Evolutionary conservation across 2,888 invertebrate genomes (phyloP), one percentile per base, ranked within the genome.

Genomic region (Gisinianus flammeolus): DNA sequence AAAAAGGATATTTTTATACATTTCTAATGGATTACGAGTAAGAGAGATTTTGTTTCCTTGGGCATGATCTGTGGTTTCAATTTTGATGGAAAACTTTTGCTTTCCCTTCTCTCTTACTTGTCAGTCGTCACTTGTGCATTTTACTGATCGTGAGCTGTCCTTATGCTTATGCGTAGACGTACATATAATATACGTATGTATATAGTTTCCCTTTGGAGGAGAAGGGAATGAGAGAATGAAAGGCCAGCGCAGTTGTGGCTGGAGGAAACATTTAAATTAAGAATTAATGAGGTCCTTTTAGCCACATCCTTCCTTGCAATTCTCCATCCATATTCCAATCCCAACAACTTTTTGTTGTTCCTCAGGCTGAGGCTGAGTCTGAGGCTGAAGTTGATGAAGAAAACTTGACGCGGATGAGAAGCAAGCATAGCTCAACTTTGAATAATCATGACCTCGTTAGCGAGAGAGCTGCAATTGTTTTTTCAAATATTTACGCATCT

Each of bases 381-480:
- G 54, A 16, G 54, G 54, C 4, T 54, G 54, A 54, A 5, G n/a
- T 54, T 54, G 6, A 54, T n/a, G n/a, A 16, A 54, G 8, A 44
- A 6, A 44, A 6, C 6, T 10, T 6, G 44, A 44, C 16, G 44
- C 6, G 44, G 44, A 44, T 10, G 44, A 44, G 44, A 54, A n/a
- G n/a, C n/a, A 19, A 54, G 6, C 19, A 16, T n/a, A 54, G 2
- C 26, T 62, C 22, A 62, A 62, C 22, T 10, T 62, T 62, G n/a
- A 62, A 62, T 62, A 62, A 62, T 62, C 62, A 62, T 62, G 62
- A 24, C 62, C 62, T 62, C 62, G 24, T 62, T 62, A 62, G 62
- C 24, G 54, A n/a, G 54, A 54, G 44, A 16, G 16, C 8, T 44
- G 16, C 6, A 10, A 44, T 44, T 44, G 44, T 16, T 44, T 54